Base-by-base conservation (phyloP, 2,888 invertebrate genomes). In the Elegia similella region DNA sequence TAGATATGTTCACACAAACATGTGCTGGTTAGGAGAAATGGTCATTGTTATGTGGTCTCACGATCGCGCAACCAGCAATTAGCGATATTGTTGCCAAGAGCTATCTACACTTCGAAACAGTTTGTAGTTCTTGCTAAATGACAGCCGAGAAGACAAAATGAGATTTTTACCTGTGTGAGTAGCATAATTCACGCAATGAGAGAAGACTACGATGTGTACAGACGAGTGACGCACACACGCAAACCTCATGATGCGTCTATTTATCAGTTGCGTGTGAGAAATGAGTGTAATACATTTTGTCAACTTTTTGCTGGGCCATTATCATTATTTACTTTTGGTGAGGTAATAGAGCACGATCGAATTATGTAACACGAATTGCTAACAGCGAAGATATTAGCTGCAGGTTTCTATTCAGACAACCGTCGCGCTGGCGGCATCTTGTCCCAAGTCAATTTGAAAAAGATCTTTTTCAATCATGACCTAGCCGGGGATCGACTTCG, bases 231-330 rank as follows among this genome's bases (percentile, higher is more conserved):
- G 17, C 38, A 52, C 42, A 42, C 23, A 17, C 15, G 38, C 38
- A 38, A 48, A 46, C 10, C 12, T 46, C 46, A 12, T 6, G 46
- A 46, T 23, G 46, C 38, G 38, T 17, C 23, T 17, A 23, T 32
- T 15, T 38, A 10, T 23, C 23, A 29, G 52, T 29, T 42, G 52
- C 52, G 29, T 52, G 52, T 42, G 52, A 52, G 13, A 54, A 43
- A 43, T 54, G n/a, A 32, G 16, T 43, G 43, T 30, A 29, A 54
- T 52, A 42, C n/a, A 52, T 54, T 44, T 54, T 54, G 53, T 43
- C 43, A 44, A 54, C 16, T 54, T 54, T 43, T 44, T 43, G 7
- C 30, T 30, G 10, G 29, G 30, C 13, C 30, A 54, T 44, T 32
- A 43, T 53, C 52, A 43, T 52, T 42, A 52, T 42, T 52, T 43